Conservation (phyloP, 2,113 vertebrate genomes). For the Cygnus buccinator region DNA sequence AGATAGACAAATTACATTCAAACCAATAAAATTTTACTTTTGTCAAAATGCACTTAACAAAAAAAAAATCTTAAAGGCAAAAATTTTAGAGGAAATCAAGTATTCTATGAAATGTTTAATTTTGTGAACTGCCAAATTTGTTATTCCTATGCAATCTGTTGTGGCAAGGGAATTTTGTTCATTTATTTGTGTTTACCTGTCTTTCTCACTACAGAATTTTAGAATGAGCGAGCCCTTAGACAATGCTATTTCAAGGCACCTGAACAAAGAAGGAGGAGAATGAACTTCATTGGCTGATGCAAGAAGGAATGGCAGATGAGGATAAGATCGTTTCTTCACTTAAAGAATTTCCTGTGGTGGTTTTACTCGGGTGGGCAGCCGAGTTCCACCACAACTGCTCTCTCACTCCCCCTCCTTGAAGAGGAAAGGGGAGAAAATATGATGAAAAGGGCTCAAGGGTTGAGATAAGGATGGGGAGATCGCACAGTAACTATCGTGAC, state of each 20-base stretch:
- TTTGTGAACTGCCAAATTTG: not conserved
- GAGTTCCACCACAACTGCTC: no score
- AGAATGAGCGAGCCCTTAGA: not conserved
- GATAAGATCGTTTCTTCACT: not conserved
- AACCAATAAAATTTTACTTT: not conserved
- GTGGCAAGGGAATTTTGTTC: rapidly evolving
- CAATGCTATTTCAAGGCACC: not conserved
- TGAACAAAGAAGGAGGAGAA: not conserved
- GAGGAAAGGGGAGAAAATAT: no score
- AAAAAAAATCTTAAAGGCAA: not conserved
- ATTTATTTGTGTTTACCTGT: not conserved
- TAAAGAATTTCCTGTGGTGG: not conserved
- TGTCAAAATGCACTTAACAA: not conserved
- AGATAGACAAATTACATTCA: not conserved
- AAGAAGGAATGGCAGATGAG: not conserved
- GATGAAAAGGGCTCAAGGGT: no score
- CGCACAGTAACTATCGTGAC: no score
- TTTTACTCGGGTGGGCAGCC: no score
- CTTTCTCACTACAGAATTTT: not conserved
- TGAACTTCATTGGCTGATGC: not conserved
- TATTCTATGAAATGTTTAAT: not conserved
- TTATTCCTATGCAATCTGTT: not conserved
- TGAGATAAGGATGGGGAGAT: no score
- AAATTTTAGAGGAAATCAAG: not conserved
- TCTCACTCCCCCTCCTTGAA: no score